Evolutionary conservation across 2,797 vertebrate species (phyloP).

Genomic region (Corythornis leucogaster): DNA sequence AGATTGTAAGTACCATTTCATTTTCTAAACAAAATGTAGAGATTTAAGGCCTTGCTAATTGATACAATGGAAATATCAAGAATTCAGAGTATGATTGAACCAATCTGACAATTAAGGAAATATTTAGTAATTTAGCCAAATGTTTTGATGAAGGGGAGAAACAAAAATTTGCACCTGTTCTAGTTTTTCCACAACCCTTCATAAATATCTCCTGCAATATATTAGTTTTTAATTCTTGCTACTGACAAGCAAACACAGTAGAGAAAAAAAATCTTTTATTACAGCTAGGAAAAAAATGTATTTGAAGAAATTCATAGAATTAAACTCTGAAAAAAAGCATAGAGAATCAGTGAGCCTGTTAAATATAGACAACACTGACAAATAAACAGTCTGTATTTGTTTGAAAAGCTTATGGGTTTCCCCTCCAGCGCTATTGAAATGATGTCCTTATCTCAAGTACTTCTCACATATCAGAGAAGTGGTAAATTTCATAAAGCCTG

Average conservation of each 20-base stretch:
- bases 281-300: constrained; percentile 36
- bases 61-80: neutral
- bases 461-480: constrained; percentile 82
- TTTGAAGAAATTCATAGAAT: constrained; percentile 64
- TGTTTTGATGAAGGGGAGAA: neutral
- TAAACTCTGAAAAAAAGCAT: constrained; percentile 61
- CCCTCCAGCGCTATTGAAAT: constrained; percentile 78
- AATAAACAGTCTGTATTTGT: constrained; percentile 79
- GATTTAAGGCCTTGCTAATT: neutral
- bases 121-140: neutral
- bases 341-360: constrained; percentile 71
- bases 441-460: constrained; percentile 86
- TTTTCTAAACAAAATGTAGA: constrained; percentile 6
- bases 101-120: neutral
- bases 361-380: constrained; percentile 75
- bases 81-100: neutral
- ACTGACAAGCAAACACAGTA: neutral
- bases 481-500: constrained; percentile 82
- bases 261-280: neutral
- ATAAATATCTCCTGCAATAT: neutral
- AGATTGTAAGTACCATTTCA: constrained; percentile 14
- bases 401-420: constrained; percentile 76
- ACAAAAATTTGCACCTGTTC: neutral
- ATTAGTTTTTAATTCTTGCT: neutral
- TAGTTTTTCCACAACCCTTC: neutral